These are phyloP conservation scores for Ceratina japonica DNA, from an alignment of 1,140 invertebrate species.

Conservation along the genomic window DNA sequence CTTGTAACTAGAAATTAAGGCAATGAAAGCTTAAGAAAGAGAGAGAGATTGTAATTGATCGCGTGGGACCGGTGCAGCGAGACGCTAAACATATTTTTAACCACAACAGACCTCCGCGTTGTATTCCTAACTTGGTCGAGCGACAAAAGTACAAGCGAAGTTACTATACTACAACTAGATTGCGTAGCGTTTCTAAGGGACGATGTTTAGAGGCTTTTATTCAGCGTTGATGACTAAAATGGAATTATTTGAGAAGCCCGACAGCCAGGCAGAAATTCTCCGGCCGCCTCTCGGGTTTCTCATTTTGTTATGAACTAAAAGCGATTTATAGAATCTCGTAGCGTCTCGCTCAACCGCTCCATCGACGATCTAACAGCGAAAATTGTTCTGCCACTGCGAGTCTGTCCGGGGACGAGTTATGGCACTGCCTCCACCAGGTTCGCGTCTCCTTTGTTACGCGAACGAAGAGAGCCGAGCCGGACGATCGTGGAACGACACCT, in stretches of 20 bases:
- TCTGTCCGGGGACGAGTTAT: not conserved
- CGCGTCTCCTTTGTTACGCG: not conserved
- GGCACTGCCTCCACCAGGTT: slow-evolving; percentile 11
- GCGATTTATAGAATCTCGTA: slow-evolving; percentile 30
- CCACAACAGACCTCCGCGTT: slow-evolving; percentile 23
- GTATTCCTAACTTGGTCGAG: slow-evolving; percentile 36
- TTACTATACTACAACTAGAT: slow-evolving; percentile 42
- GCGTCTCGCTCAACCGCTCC: not conserved
- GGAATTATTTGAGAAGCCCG: slow-evolving; percentile 46
- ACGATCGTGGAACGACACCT: slow-evolving; percentile 10
- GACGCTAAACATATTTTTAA: slow-evolving; percentile 28
- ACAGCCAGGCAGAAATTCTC: not conserved
- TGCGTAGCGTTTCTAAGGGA: slow-evolving; percentile 33
- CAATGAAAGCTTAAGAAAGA: not conserved
- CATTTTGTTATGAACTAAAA: slow-evolving; percentile 47
- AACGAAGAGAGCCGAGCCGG: slow-evolving; percentile 8
- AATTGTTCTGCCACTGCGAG: not conserved
- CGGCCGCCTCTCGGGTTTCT: not conserved
- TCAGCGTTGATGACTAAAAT: slow-evolving; percentile 47
- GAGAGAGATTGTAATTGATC: no score
- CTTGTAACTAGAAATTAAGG: not conserved
- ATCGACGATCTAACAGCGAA: not conserved
- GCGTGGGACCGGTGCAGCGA: not conserved
- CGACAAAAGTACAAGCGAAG: slow-evolving; percentile 48
- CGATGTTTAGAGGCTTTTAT: slow-evolving; percentile 46